A percentile compares a stretch with the other conserved stretches of the same genome.
Conservation (phyloP, 2,797 vertebrate genomes). For the Cirrhinus molitorella region DNA sequence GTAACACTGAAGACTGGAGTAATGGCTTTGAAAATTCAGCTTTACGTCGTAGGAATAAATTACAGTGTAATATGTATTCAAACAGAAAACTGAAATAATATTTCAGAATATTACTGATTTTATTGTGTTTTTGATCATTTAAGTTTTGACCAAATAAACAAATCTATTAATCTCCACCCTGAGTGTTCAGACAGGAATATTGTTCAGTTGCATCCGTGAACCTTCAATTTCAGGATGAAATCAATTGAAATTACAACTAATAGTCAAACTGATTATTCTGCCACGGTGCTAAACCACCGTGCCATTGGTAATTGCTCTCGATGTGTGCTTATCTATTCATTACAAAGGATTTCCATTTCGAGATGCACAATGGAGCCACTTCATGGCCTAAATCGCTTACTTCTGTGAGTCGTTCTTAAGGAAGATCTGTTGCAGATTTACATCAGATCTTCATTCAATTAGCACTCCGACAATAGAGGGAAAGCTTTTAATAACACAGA, state of each 20-base stretch:
- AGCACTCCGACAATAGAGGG: conserved; percentile 18
- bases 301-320: neutral
- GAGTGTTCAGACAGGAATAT: neutral
- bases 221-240: neutral
- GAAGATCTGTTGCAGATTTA: conserved; percentile 30
- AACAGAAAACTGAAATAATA: neutral
- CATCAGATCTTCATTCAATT: conserved; percentile 37
- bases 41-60: neutral
- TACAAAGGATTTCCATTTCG: conserved; percentile 35
- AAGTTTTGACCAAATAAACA: neutral
- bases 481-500: conserved; percentile 17
- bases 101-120: neutral
- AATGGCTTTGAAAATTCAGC: neutral
- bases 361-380: conserved; percentile 2
- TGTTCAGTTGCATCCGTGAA: neutral
- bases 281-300: neutral
- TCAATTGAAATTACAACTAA: conserved; percentile 4
- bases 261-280: neutral
- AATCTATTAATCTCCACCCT: neutral
- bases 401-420: conserved; percentile 27
- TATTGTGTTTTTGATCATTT: neutral
- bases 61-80: neutral
- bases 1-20: neutral
- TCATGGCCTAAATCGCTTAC: conserved; percentile 42
- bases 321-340: conserved; percentile 26